Evolutionary conservation across 1,140 invertebrate species (phyloP), one percentile per base, ranked within the genome.

Genomic region (Drosophila fuyamai): DNA sequence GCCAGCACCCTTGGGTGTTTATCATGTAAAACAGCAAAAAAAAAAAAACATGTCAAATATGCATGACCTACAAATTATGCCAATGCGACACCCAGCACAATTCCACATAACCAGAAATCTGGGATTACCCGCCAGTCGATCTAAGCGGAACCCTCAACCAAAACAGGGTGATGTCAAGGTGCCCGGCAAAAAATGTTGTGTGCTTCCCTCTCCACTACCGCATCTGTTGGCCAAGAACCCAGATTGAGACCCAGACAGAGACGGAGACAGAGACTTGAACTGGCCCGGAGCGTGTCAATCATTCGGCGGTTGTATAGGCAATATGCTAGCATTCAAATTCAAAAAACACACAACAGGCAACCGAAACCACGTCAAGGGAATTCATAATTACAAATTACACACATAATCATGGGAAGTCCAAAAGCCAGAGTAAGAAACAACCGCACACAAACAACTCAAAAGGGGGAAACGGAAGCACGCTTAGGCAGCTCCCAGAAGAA

Each of bases 41-140:
- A 90, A 90, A 76, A 88, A 90, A 83, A 86, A 90, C 88, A 90
- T 90, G 62, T 73, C 73, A 83, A 90, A 91, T 82, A 90, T 90
- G 82, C 61, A 80, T 88, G 79, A 90, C 76, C 76, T 76, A 90
- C 86, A 90, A 88, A 88, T 88, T 88, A 88, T 88, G 83, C 83
- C 72, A 83, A 78, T 77, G 82, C 63, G 81, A 81, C 82, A 85
- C 74, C 71, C 66, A 16, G 38, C 47, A 38, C 67, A 57, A 23
- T 6, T 23, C 23, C 23, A 23, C 57, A 38, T 51, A 44, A 53
- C 53, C 75, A 58, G 38, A 66, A 75, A 76, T 68, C 41, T 16
- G 73, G 73, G 53, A 75, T 65, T 75, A 65, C 72, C 23, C 23
- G 23, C 23, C 29, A 32, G 29, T 32, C 29, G 29, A 7, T 32